phyloP scores from a whole-genome alignment of 2,888 invertebrate genomes.

The Synanthedon formicaeformis region DNA sequence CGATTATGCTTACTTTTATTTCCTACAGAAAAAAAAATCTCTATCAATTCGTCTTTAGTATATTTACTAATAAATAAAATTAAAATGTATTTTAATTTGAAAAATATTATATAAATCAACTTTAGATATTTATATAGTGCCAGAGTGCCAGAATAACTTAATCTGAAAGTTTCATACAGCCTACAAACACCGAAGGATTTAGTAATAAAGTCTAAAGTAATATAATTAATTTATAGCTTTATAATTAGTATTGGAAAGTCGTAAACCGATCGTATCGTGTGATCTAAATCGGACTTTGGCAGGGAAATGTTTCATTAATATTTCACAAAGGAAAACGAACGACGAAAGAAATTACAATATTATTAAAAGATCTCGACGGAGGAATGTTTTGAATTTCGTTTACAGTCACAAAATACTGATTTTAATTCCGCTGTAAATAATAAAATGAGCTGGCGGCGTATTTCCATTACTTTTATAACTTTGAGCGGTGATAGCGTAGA shows the following conservation, averaged over 20 bases:
- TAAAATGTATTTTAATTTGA: no score
- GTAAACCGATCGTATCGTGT: conserved; percentile 1
- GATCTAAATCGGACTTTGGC: neutral
- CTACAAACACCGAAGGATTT: no score
- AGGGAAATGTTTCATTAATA: conserved; percentile 18
- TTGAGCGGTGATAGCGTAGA: neutral
- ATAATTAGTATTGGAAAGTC: neutral
- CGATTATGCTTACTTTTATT: no score
- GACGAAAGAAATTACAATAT: conserved; percentile 23
- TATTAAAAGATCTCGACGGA: conserved; percentile 20
- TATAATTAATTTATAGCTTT: no score
- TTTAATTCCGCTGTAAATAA: neutral
- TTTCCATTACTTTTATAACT: neutral
- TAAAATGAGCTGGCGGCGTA: neutral
- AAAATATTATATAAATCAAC: no score
- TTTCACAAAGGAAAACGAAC: conserved; percentile 17
- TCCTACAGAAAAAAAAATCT: no score
- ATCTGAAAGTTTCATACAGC: no score
- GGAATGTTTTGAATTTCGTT: conserved; percentile 5
- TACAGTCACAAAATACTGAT: neutral
- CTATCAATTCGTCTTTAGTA: no score
- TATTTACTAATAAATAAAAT: no score
- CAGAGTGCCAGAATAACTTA: no score
- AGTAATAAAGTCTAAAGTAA: no score
- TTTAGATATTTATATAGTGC: no score